Base-by-base conservation (phyloP, 2,113 vertebrate species). In the Nanorana parkeri region DNA sequence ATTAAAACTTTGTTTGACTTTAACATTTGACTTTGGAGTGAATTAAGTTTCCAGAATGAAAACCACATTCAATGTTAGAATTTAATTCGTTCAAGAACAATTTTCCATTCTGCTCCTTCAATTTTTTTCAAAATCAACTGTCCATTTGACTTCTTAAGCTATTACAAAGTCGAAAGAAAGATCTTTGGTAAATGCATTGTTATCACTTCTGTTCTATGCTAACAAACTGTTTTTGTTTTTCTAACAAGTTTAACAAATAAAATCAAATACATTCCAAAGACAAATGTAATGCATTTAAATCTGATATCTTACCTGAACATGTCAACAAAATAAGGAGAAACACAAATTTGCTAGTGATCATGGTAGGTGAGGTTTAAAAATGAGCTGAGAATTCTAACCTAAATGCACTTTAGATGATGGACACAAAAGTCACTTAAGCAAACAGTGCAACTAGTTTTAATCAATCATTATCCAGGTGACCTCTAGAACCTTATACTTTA, bases 401-500 rank as follows among this genome's bases (percentile, higher is more conserved):
- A 76, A 76, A 6, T 13, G 63, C 83, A 82, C 60, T 85, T 84
- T 85, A 72, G 83, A 60, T 78, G 60, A 84, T 89, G 85, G 3
- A 0, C 20, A 72, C 26, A 67, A 74, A n/a, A 82, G 58, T 28
- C 32, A 68, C 52, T 75, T 86, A 71, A 86, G 77, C 77, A 89
- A 85, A 86, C 1, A 58, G 84, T 83, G 77, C 41, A 75, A 65
- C 51, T 80, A 65, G 71, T 77, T 28, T 5, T 68, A 80, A 90
- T 94, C 89, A 93, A 92, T 91, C 1, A 93, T 93, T 93, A 78
- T 75, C 86, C 58, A 3, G 0, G 28, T 36, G 29, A 79, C 78
- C 84, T 16, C 69, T 36, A 72, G 85, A 85, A 60, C 3, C 65
- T 28, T 67, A 67, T 21, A 1, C 6, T 52, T 55, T 74, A 2